Percentiles rank a stretch among this genome's conserved stretches.
phyloP scores from a whole-genome alignment of 2,797 vertebrate genomes.

The Neomorphus geoffroyi region DNA sequence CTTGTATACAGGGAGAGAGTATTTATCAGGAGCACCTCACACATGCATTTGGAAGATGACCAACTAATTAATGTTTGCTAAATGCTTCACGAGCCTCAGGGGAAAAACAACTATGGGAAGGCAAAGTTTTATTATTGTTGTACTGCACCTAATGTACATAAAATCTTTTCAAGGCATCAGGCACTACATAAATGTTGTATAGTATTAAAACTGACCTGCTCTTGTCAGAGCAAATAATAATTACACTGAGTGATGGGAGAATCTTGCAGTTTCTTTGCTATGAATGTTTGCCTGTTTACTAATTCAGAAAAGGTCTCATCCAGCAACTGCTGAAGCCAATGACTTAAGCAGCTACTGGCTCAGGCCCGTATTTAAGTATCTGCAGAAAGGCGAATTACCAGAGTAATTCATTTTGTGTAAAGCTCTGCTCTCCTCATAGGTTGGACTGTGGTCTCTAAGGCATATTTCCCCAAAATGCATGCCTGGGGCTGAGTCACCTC shows the following conservation, averaged over 20 bases:
- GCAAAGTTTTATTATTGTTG: conserved; percentile 24
- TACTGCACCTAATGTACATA: conserved; percentile 26
- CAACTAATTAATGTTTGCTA: conserved; percentile 65
- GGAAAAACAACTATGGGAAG: conserved; percentile 29
- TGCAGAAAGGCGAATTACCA: not conserved
- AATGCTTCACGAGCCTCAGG: not conserved
- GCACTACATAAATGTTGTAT: conserved; percentile 20
- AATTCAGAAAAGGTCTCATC: conserved; percentile 36
- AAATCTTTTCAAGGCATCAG: conserved; percentile 39
- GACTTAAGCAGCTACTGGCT: conserved; percentile 26
- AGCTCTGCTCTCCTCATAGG: not conserved
- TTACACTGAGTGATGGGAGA: conserved; percentile 15
- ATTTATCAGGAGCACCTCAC: conserved; percentile 45
- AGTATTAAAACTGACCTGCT: conserved; percentile 54
- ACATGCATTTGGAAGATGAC: conserved; percentile 51
- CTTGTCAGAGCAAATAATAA: conserved; percentile 57
- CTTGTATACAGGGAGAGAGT: not conserved
- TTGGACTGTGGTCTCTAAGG: not conserved
- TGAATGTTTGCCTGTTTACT: conserved; percentile 38
- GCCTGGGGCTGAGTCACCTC: not conserved
- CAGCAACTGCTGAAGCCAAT: not conserved
- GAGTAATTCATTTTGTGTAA: conserved; percentile 24
- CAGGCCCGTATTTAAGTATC: conserved; percentile 1
- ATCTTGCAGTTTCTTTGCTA: conserved; percentile 31
- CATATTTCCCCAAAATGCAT: not conserved